phyloP scores from a whole-genome alignment of 1,140 invertebrate species.

The Palaemon carinicauda region DNA sequence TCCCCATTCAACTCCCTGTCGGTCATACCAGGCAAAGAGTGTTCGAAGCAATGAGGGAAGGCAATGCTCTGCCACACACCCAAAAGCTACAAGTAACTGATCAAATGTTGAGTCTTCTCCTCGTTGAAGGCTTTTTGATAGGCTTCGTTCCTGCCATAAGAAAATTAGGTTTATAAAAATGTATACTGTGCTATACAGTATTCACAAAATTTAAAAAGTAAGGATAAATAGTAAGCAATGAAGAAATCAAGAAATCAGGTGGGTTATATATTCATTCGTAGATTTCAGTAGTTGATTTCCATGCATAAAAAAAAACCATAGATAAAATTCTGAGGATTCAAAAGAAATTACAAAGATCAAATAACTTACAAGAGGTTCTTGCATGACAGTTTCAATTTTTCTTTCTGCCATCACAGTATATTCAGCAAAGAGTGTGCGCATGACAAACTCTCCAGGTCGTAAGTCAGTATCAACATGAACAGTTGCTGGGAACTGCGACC shows the following conservation, averaged over 20 bases:
- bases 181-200: not conserved
- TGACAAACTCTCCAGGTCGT: conserved; percentile 90
- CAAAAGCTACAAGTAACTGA: conserved; percentile 91
- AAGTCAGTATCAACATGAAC: conserved; percentile 63
- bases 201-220: too few relatives aligned
- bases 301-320: too few relatives aligned
- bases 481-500: conserved; percentile 62
- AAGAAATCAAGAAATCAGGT: too few relatives aligned
- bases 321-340: too few relatives aligned
- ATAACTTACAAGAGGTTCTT: conserved; percentile 79
- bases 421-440: conserved; percentile 92
- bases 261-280: too few relatives aligned
- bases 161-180: not conserved
- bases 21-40: conserved; percentile 96
- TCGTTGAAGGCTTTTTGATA: conserved; percentile 92
- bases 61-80: conserved; percentile 95
- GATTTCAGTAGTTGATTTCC: too few relatives aligned
- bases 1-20: conserved; percentile 74
- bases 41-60: conserved; percentile 92
- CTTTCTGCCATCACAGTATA: conserved; percentile 92
- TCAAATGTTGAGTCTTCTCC: conserved; percentile 95
- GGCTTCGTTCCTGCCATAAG: conserved; percentile 79
- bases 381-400: conserved; percentile 94
- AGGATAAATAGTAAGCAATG: too few relatives aligned
- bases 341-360: not conserved